Evolutionary conservation across 2,797 vertebrate species (phyloP).

Genomic region (Squalus acanthias): DNA sequence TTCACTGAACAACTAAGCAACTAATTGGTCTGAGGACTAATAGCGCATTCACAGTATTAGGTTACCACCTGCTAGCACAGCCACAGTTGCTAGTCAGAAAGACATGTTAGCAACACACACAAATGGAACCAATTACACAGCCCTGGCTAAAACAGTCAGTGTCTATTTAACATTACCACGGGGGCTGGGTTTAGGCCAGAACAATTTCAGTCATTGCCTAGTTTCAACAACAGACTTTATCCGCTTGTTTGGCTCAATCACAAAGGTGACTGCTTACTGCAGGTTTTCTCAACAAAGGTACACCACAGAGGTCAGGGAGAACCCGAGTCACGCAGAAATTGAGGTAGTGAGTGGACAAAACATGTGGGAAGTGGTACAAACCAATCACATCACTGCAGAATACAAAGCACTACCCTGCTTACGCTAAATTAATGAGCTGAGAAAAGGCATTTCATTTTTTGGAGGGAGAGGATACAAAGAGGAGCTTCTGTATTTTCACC

Average conservation of each 20-base stretch:
- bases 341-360: neutral
- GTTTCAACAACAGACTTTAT: neutral
- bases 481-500: neutral
- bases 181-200: neutral
- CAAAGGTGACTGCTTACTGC: neutral
- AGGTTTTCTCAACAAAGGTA: neutral
- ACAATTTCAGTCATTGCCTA: conserved; percentile 20
- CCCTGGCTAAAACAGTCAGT: neutral
- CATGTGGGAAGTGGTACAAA: neutral
- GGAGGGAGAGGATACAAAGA: neutral
- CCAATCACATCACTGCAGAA: neutral
- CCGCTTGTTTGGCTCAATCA: neutral
- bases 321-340: neutral
- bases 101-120: neutral
- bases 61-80: conserved; percentile 11
- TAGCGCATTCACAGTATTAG: neutral
- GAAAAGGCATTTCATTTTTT: neutral
- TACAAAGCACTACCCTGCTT: neutral
- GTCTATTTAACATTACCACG: neutral
- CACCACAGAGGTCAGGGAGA: neutral
- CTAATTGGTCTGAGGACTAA: neutral
- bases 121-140: conserved; percentile 26
- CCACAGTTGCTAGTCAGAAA: conserved; percentile 6
- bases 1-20: conserved; percentile 14
- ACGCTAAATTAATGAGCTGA: neutral